Conservation (phyloP, 2,888 invertebrate species). For the Rhagophthalmus giganteus region DNA sequence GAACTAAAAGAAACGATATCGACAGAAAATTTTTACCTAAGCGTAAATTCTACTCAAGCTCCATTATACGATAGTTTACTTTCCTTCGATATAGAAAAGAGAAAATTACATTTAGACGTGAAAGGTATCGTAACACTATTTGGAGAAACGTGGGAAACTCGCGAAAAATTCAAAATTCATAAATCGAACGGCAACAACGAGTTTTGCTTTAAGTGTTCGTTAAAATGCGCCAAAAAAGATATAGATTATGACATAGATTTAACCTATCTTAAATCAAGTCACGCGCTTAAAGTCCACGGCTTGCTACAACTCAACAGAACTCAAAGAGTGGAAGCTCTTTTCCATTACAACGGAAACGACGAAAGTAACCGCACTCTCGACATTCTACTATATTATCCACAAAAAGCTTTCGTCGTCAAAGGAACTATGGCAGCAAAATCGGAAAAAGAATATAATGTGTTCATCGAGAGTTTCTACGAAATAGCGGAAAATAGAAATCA, state of each 20-base stretch:
- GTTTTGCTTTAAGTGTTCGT: constrained; percentile 26
- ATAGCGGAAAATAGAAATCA: constrained; percentile 8
- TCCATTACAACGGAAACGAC: constrained; percentile 23
- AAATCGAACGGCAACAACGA: constrained; percentile 17
- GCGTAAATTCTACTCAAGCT: constrained; percentile 24
- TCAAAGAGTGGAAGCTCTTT: constrained; percentile 29
- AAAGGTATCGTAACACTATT: constrained; percentile 28
- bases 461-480: constrained; percentile 17
- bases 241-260: constrained; percentile 33
- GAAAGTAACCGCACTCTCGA: constrained; percentile 20
- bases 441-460: constrained; percentile 6
- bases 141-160: constrained; percentile 32
- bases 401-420: constrained; percentile 28
- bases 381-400: constrained; percentile 35
- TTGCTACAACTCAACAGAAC: constrained; percentile 32
- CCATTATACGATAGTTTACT: constrained; percentile 32
- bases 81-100: constrained; percentile 26
- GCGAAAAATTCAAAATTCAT: constrained; percentile 33
- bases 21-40: constrained; percentile 22
- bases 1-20: constrained; percentile 10
- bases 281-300: constrained; percentile 19
- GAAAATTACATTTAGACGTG: constrained; percentile 32
- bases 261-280: constrained; percentile 23
- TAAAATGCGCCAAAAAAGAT: constrained; percentile 30
- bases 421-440: constrained; percentile 21